phyloP scores from a whole-genome alignment of 1,140 invertebrate species.

The Drosophila grimshawi region DNA sequence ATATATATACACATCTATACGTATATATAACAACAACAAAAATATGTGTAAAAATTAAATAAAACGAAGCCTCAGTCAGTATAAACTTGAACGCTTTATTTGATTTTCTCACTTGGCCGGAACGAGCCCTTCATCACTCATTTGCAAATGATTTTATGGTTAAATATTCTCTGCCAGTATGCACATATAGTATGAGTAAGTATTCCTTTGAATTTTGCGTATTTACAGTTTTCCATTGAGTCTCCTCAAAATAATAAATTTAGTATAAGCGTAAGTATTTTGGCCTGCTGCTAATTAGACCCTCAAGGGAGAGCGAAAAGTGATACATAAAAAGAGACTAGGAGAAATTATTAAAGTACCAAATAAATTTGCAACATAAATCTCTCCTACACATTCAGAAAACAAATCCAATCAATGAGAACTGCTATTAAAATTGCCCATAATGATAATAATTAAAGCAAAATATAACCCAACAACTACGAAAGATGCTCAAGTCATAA shows the following conservation, averaged over 20 bases:
- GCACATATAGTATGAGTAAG: slow-evolving; percentile 9
- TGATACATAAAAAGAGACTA: not conserved
- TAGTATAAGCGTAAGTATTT: slow-evolving; percentile 31
- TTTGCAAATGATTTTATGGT: slow-evolving; percentile 31
- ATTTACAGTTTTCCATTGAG: slow-evolving; percentile 38
- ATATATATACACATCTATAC: slow-evolving; percentile 55
- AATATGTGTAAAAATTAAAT: slow-evolving; percentile 82
- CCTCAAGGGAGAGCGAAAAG: not conserved
- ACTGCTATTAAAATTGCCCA: too few species aligned
- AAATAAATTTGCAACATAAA: too few species aligned
- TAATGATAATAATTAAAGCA: not conserved
- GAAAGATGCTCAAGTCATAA: not conserved
- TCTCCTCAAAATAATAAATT: not conserved
- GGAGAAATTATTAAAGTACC: not conserved
- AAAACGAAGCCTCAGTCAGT: slow-evolving; percentile 84
- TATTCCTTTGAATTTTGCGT: slow-evolving; percentile 10
- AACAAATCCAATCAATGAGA: too few species aligned
- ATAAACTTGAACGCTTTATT: slow-evolving; percentile 68
- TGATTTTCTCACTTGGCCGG: slow-evolving; percentile 45
- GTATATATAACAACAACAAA: slow-evolving; percentile 50
- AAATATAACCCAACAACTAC: too few species aligned
- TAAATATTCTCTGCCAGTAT: slow-evolving; percentile 16
- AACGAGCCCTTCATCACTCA: slow-evolving; percentile 19
- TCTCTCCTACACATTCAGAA: too few species aligned
- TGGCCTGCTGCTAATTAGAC: slow-evolving; percentile 2